Evolutionary conservation across 2,888 invertebrate species (phyloP), one percentile per base, ranked within the genome.

Genomic region (Podabrus alpinus): DNA sequence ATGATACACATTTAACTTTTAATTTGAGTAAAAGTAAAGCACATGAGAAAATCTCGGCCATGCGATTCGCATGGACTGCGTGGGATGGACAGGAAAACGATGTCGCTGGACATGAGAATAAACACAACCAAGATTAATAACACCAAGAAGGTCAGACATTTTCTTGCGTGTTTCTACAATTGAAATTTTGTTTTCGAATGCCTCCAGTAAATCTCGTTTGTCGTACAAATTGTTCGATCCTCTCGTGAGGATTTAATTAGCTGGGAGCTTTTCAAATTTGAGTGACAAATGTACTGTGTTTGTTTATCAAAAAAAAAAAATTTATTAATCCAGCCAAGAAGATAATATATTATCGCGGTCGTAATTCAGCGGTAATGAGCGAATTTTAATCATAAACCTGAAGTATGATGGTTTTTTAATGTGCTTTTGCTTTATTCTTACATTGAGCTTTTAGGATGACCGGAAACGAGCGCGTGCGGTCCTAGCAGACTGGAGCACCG

Each of bases 11-110:
- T 84, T 84, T 84, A 84, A 81, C 82, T 82, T 74, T 80, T 82
- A 84, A 84, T 84, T 84, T 82, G 73, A 82, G 81, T 81, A 81
- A 81, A 83, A 83, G 84, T 83, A 83, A 83, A 82, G 82, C 83
- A 85, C 86, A 86, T 87, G 86, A 86, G 86, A 87, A 87, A 84
- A 84, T 83, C 83, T 84, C 82, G 83, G 83, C 81, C 83, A 84
- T 81, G 81, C 82, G 85, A 86, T 86, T 87, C 86, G 86, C 86
- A 87, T 87, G 85, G 85, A 77, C 83, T 83, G 85, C 84, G 85
- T 85, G 85, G 86, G 85, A 82, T 81, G 85, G 78, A 82, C 81
- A 79, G 80, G 76, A 80, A 77, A 77, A 76, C 73, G 72, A 76
- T 73, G 74, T 74, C 72, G 76, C 73, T 72, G 77, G 77, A 77